Evolutionary conservation across 1,140 invertebrate genomes (phyloP), one percentile per base, ranked within the genome.

Genomic region (Sminthurinus signatus): DNA sequence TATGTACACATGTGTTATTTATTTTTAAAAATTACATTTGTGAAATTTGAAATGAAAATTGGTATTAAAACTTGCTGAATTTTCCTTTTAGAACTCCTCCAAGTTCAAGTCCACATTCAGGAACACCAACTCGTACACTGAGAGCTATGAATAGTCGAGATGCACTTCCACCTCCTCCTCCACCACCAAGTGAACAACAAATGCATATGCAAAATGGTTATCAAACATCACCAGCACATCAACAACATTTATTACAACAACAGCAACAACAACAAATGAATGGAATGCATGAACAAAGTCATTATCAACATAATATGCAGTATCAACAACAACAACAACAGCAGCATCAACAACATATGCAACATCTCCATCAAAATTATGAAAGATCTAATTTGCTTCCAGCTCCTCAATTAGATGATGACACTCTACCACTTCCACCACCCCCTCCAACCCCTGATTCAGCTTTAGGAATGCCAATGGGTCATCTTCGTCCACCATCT

Each of bases 81-180:
- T 5, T 48, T 48, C 23, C 25, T 52, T 56, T 56, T 27, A 56
- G 54, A 2, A 56, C 54, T 31, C 54, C 54, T 14, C 54, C 54
- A 42, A 39, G 31, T n/a, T 56, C 54, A 10, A 29, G 39, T 74
- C 48, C 73, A n/a, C 77, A 76, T 36, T 87, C 52, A 78, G 81
- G 69, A 79, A 80, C 64, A 23, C 25, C 55, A 51, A 17, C 19
- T n/a, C 36, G 36, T 21, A 19, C 12, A 27, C 27, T 36, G 25
- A 19, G 32, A 10, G 54, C 27, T 27, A 23, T 85, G 78, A 84
- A 83, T 54, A 82, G 81, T 64, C 79, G 87, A 60, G 87, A 89
- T 69, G 84, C 83, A 39, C 79, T 93, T 71, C 91, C 91, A 31
- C 91, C 91, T 19, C 91, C 91, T 1, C 91, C 54, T 12, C 54